Percentiles rank a stretch among this genome's conserved stretches.
These are phyloP conservation scores for Apolygus lucorum DNA, from an alignment of 1,140 invertebrate genomes.

Conservation along the genomic window DNA sequence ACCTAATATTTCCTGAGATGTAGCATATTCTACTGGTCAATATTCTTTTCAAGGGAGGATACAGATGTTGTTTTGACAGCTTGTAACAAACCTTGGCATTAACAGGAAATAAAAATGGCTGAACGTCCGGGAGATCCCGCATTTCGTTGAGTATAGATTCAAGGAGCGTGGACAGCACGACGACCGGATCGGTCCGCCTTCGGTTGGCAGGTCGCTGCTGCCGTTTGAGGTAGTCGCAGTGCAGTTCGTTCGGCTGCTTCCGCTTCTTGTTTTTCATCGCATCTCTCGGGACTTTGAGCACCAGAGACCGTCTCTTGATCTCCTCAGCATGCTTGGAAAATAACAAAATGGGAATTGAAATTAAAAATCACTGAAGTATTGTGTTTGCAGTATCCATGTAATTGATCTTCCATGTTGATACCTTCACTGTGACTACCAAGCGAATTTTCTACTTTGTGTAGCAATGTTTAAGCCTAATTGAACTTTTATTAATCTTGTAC, in stretches of 20 bases:
- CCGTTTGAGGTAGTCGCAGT: constrained; percentile 89
- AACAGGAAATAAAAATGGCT: constrained; percentile 89
- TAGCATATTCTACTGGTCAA: too few species aligned
- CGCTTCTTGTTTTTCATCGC: constrained; percentile 55
- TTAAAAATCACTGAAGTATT: not conserved
- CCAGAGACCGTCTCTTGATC: constrained; percentile 62
- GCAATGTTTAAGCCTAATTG: too few species aligned
- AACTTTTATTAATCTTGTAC: too few species aligned
- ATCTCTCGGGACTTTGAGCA: constrained; percentile 78
- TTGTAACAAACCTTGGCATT: constrained; percentile 69
- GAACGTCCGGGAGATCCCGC: constrained; percentile 81
- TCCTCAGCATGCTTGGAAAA: constrained; percentile 63
- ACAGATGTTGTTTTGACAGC: too few species aligned
- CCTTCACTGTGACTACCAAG: too few species aligned
- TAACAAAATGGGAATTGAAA: not conserved
- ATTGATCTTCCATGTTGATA: too few species aligned
- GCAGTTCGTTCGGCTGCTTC: constrained; percentile 58
- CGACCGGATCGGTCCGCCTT: constrained; percentile 90
- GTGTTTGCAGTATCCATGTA: too few species aligned
- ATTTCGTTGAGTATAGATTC: constrained; percentile 92
- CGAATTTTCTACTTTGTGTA: too few species aligned
- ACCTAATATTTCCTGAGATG: too few species aligned
- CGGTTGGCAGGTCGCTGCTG: constrained; percentile 82
- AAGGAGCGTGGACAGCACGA: constrained; percentile 85
- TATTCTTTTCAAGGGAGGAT: too few species aligned